Evolutionary conservation across 1,140 invertebrate species (phyloP).

Genomic region (Diabrotica virgifera): DNA sequence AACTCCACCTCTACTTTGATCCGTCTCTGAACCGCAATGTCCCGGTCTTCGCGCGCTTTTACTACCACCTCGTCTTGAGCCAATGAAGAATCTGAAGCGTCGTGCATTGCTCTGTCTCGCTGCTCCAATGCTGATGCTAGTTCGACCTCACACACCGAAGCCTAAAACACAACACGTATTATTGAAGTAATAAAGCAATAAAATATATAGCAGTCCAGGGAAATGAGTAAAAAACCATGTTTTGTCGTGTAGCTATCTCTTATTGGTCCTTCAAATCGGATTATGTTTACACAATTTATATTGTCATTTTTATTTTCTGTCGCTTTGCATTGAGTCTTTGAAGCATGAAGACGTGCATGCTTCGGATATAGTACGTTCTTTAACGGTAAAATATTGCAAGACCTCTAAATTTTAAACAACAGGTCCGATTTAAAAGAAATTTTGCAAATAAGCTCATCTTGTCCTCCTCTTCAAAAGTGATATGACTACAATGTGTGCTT

Average conservation of each 20-base stretch:
- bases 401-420: too few relatives aligned
- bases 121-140: conserved; percentile 76
- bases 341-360: too few relatives aligned
- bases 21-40: conserved; percentile 82
- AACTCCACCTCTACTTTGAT: conserved; percentile 85
- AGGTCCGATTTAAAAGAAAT: too few relatives aligned
- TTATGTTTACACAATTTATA: too few relatives aligned
- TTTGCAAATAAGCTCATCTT: too few relatives aligned
- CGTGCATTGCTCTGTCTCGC: conserved; percentile 71
- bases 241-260: neutral
- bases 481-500: too few relatives aligned
- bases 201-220: too few relatives aligned
- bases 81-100: conserved; percentile 64
- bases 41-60: conserved; percentile 78
- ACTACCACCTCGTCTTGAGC: conserved; percentile 78
- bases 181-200: neutral
- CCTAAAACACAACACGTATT: conserved; percentile 49
- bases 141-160: conserved; percentile 79
- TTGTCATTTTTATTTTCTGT: too few relatives aligned
- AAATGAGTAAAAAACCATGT: neutral
- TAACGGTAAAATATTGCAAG: too few relatives aligned
- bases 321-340: too few relatives aligned
- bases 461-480: too few relatives aligned
- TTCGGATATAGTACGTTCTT: too few relatives aligned
- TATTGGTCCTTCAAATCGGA: neutral